These are phyloP conservation scores for Bhutanitis thaidina DNA, from an alignment of 2,888 invertebrate genomes.

Conservation along the genomic window DNA sequence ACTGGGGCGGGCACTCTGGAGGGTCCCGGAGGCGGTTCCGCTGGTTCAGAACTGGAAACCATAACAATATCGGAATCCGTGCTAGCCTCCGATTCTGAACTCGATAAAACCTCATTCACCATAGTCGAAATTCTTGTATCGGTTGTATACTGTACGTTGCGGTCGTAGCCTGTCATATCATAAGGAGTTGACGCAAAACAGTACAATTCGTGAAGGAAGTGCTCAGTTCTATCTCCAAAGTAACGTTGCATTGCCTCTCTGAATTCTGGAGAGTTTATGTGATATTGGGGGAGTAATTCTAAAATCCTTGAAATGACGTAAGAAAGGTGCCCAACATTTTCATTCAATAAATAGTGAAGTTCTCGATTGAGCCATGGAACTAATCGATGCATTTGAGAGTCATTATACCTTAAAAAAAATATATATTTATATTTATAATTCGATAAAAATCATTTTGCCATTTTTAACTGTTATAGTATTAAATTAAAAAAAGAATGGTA, in stretches of 20 bases:
- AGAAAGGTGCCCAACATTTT: conserved; percentile 81
- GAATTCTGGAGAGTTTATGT: conserved; percentile 85
- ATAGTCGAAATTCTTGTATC: conserved; percentile 74
- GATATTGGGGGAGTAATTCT: conserved; percentile 83
- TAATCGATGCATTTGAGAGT: conserved; percentile 89
- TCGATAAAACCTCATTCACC: conserved; percentile 78
- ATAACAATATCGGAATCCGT: conserved; percentile 60
- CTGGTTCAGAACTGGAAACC: conserved; percentile 51
- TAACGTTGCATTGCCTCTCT: conserved; percentile 83
- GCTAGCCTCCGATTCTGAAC: conserved; percentile 55
- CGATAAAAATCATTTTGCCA: no score
- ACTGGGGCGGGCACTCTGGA: conserved; percentile 41
- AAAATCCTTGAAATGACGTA: conserved; percentile 85
- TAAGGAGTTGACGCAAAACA: conserved; percentile 92
- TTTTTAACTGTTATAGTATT: no score
- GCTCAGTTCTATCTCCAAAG: conserved; percentile 86
- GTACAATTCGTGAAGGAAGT: conserved; percentile 94
- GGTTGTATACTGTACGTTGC: conserved; percentile 83
- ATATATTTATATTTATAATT: no score
- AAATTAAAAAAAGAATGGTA: no score
- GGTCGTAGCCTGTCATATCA: conserved; percentile 90
- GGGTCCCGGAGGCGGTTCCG: conserved; percentile 39
- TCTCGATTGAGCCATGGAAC: conserved; percentile 95
- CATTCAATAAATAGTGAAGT: conserved; percentile 86
- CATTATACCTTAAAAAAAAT: conserved; percentile 84